Evolutionary conservation across 2,113 vertebrate species (phyloP).

Genomic region (Eurystomus gularis): DNA sequence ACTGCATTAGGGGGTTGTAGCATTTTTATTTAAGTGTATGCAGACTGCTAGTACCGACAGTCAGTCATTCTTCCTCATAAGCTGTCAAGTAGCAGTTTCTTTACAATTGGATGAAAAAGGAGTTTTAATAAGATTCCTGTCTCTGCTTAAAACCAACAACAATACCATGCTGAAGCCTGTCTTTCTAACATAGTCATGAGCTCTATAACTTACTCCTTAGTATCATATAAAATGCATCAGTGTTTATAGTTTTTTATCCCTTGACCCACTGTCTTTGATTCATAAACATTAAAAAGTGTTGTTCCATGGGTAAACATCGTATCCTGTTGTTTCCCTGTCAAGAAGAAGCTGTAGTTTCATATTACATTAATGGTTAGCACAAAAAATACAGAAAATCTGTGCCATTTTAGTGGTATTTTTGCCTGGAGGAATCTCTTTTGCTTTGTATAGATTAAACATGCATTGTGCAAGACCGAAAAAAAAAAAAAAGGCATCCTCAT

Average conservation of each 20-base stretch:
- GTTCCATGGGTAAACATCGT: not conserved
- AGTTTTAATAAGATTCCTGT: not conserved
- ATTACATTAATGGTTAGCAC: not conserved
- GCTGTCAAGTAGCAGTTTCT: not conserved
- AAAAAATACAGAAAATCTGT: not conserved
- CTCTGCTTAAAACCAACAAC: not conserved
- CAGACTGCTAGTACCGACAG: not conserved
- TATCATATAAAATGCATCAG: not conserved
- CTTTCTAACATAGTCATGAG: not conserved
- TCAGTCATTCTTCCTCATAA: not conserved
- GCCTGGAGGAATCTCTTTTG: not conserved
- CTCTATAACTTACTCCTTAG: not conserved
- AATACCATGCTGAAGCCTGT: not conserved
- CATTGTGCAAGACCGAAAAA: not conserved
- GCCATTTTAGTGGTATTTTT: not conserved
- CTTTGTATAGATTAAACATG: not conserved
- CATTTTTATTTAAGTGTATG: not conserved
- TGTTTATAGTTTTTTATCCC: not conserved
- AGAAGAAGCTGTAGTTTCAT: not conserved
- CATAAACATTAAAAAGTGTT: not conserved
- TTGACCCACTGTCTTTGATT: not conserved
- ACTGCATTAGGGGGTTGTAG: not conserved
- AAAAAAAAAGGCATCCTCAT: not conserved
- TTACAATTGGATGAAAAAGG: not conserved
- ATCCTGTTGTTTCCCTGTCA: not conserved